Evolutionary conservation across 1,140 invertebrate species (phyloP).

Genomic region (Tenebrio molitor): DNA sequence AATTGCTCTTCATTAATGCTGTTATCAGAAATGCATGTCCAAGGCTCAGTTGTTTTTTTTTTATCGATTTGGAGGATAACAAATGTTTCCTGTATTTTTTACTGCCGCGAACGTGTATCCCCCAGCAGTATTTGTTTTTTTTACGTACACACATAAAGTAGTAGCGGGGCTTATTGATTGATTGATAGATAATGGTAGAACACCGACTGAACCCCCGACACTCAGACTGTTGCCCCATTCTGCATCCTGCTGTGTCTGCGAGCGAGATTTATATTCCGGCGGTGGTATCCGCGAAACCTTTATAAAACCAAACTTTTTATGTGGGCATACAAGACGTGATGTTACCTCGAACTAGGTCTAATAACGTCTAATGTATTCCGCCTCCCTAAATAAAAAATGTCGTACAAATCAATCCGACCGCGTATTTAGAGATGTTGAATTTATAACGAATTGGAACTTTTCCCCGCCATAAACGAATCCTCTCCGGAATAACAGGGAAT

Average conservation of each 20-base stretch:
- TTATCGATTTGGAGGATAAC: too few species aligned
- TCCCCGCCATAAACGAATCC: not conserved
- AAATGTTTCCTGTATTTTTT: not conserved
- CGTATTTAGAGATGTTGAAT: too few species aligned
- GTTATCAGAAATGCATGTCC: too few species aligned
- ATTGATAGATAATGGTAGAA: slow-evolving; percentile 30
- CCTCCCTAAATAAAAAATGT: slow-evolving; percentile 23
- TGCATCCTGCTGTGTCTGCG: slow-evolving; percentile 10
- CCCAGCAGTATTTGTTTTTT: not conserved
- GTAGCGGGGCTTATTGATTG: slow-evolving; percentile 5
- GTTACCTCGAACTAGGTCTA: slow-evolving; percentile 19
- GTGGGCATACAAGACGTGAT: slow-evolving; percentile 9
- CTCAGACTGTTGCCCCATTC: slow-evolving; percentile 35
- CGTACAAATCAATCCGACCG: slow-evolving; percentile 12
- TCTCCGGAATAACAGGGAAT: not conserved
- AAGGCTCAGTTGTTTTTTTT: too few species aligned
- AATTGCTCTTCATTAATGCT: too few species aligned
- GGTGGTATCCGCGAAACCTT: slow-evolving; percentile 24
- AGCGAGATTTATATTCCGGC: slow-evolving; percentile 20
- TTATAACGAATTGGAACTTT: not conserved
- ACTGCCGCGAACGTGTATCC: not conserved
- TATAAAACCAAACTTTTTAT: slow-evolving; percentile 29
- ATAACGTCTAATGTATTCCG: slow-evolving; percentile 21
- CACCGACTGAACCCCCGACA: slow-evolving; percentile 15
- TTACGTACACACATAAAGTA: slow-evolving; percentile 1